phyloP scores from a whole-genome alignment of 2,888 invertebrate species.

The Mactromeris polynyma region DNA sequence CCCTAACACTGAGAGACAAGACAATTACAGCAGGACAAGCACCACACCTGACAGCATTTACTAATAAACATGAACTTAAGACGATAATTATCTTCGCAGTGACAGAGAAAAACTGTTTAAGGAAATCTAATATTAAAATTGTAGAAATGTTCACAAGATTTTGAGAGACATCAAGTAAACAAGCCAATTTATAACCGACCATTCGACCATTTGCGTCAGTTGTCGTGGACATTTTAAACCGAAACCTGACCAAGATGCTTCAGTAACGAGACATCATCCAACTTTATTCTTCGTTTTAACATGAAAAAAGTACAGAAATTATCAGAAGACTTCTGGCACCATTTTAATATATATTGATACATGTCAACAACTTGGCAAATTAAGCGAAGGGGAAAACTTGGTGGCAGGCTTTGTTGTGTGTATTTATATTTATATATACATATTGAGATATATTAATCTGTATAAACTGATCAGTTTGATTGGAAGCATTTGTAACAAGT shows the following conservation, averaged over 20 bases:
- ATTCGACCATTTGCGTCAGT: not conserved
- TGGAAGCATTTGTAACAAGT: slow-evolving; percentile 14
- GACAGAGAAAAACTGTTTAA: not conserved
- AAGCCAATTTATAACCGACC: not conserved
- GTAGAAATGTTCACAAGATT: not conserved
- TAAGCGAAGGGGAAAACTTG: not conserved
- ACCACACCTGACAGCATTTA: not conserved
- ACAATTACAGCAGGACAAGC: not conserved
- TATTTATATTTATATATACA: not conserved
- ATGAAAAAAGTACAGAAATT: not conserved
- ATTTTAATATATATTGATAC: not conserved
- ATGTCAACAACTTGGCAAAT: not conserved
- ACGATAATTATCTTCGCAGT: not conserved
- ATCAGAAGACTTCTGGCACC: not conserved
- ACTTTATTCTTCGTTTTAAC: not conserved
- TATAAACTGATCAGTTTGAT: slow-evolving; percentile 1
- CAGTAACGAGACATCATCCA: too few relatives aligned
- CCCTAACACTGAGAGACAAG: not conserved
- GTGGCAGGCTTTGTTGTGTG: not conserved
- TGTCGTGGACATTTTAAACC: not conserved
- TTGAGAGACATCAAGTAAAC: not conserved
- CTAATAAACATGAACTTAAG: slow-evolving; percentile 8
- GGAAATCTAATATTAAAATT: slow-evolving; percentile 9
- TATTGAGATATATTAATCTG: slow-evolving; percentile 13
- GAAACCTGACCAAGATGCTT: not conserved